Percentiles rank a stretch among this genome's conserved stretches.
Conservation (phyloP, 2,888 invertebrate species). For the Unio delphinus region DNA sequence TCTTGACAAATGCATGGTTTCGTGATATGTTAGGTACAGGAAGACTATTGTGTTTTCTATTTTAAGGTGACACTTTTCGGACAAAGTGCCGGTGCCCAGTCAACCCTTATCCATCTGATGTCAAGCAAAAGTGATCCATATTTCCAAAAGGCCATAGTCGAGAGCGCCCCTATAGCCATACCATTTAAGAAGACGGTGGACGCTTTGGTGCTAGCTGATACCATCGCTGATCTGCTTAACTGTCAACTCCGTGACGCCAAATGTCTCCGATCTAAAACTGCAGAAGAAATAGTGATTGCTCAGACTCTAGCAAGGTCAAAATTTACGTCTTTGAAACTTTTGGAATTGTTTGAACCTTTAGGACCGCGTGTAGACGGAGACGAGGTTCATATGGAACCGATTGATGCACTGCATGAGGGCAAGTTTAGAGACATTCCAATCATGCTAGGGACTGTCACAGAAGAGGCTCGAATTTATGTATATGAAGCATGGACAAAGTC, state of each 20-base stretch:
- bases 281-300: conserved; percentile 52
- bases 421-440: conserved; percentile 42
- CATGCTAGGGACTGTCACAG: conserved; percentile 51
- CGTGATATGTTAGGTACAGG: neutral
- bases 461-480: conserved; percentile 56
- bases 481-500: conserved; percentile 49
- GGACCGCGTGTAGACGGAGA: conserved; percentile 57
- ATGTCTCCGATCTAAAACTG: conserved; percentile 44
- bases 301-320: conserved; percentile 34
- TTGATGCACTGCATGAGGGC: conserved; percentile 35
- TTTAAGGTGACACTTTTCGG: conserved; percentile 52
- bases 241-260: conserved; percentile 40
- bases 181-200: conserved; percentile 34
- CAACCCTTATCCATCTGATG: conserved; percentile 39
- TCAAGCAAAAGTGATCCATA: conserved; percentile 21
- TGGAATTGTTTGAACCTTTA: conserved; percentile 61
- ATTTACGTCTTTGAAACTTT: conserved; percentile 50
- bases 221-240: conserved; percentile 18
- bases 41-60: neutral
- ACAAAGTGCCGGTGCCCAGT: conserved; percentile 54
- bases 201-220: no score
- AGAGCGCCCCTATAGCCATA: conserved; percentile 47
- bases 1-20: no score
- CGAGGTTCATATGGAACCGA: conserved; percentile 45
- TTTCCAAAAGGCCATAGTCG: conserved; percentile 43